Percentiles rank a stretch among this genome's conserved stretches.
Evolutionary conservation across 2,888 invertebrate genomes (phyloP).

Genomic region (Amiota minor): DNA sequence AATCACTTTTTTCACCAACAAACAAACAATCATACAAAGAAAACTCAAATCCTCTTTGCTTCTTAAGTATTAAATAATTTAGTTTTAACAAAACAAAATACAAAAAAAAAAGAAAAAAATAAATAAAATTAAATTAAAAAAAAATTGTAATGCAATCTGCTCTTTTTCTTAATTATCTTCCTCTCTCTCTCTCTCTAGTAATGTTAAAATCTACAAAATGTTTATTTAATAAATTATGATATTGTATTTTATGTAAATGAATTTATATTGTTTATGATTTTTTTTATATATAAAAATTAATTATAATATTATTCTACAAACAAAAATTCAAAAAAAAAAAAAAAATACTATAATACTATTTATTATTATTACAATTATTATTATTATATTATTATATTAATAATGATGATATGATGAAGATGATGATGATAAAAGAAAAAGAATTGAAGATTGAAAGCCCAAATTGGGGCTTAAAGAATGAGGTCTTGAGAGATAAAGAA

Average conservation of each 20-base stretch:
- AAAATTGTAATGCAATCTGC: no score
- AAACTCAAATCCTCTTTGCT: slow-evolving; percentile 49
- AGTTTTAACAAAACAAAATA: slow-evolving; percentile 24
- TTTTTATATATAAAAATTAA: slow-evolving; percentile 7
- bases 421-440: neutral
- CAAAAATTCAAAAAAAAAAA: no score
- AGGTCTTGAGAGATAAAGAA: no score
- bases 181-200: neutral
- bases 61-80: slow-evolving; percentile 58
- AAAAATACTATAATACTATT: neutral
- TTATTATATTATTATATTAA: neutral
- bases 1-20: slow-evolving; percentile 29
- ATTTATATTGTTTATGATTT: slow-evolving; percentile 2
- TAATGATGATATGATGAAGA: no score
- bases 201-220: neutral
- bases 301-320: neutral
- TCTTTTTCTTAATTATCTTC: neutral
- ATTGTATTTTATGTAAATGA: neutral
- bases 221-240: neutral
- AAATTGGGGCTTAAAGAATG: no score
- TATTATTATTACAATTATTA: neutral
- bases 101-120: slow-evolving; percentile 34
- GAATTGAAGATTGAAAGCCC: neutral
- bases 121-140: no score
- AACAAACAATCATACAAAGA: neutral